These are phyloP conservation scores for Ceyx melanurus DNA, from an alignment of 2,113 vertebrate genomes.

Conservation along the genomic window DNA sequence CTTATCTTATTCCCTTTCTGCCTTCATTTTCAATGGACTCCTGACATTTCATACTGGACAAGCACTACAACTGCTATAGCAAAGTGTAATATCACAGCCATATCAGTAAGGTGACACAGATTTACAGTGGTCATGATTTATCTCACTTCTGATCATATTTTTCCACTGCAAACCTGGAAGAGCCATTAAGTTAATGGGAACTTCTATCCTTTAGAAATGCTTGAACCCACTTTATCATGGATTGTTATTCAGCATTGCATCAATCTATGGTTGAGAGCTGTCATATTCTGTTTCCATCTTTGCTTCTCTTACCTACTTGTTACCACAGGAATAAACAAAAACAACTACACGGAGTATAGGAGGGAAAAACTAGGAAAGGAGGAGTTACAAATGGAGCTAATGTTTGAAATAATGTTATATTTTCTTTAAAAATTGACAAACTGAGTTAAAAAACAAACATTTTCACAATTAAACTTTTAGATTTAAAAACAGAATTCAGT, in stretches of 20 bases:
- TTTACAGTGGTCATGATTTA: not conserved
- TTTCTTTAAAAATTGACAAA: not conserved
- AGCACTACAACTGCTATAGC: not conserved
- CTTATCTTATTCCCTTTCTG: not conserved
- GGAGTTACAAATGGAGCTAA: not conserved
- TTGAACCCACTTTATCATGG: not conserved
- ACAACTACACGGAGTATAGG: not conserved
- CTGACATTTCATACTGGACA: not conserved
- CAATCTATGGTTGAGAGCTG: not conserved
- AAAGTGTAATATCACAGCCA: not conserved
- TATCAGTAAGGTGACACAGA: not conserved
- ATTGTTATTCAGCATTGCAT: not conserved
- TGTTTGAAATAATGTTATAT: not conserved
- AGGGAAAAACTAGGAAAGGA: not conserved
- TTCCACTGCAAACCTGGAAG: not conserved
- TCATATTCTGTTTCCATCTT: not conserved
- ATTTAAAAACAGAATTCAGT: not conserved
- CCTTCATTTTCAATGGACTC: not conserved
- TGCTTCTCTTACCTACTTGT: not conserved
- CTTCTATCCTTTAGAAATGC: not conserved
- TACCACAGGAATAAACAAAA: not conserved
- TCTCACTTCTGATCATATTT: not conserved
- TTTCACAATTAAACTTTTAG: not conserved
- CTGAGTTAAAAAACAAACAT: not conserved
- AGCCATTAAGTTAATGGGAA: not conserved